Conservation (phyloP, 2,113 vertebrate genomes). For the Pardalotus punctatus region DNA sequence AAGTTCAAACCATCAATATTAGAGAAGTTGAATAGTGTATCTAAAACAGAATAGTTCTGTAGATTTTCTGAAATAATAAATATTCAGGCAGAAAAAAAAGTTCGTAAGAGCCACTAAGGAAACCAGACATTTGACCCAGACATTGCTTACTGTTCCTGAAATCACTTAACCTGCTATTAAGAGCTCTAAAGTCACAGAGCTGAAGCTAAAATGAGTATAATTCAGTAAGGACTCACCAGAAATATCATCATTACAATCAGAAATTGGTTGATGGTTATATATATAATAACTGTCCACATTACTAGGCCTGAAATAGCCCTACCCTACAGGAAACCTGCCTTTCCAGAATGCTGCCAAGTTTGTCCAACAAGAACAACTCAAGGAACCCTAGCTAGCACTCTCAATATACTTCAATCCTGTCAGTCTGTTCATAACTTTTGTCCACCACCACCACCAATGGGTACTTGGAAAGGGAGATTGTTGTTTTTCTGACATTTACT, state of each 20-base stretch:
- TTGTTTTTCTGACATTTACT: neutral
- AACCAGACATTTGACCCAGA: neutral
- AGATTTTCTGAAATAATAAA: neutral
- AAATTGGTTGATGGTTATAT: neutral
- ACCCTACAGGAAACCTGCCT: neutral
- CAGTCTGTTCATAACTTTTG: accelerated
- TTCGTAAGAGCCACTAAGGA: neutral
- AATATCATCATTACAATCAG: neutral
- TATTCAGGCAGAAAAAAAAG: neutral
- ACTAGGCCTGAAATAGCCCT: neutral
- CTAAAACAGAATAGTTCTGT: neutral
- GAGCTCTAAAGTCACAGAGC: neutral
- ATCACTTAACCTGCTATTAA: neutral
- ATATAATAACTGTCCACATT: neutral
- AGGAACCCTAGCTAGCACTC: neutral
- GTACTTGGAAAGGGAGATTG: neutral
- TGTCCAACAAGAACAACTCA: neutral
- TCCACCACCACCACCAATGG: neutral
- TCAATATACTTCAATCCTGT: neutral
- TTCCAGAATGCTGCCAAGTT: neutral
- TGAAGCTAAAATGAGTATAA: neutral
- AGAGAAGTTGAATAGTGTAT: neutral
- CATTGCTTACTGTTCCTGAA: neutral
- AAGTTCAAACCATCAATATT: neutral
- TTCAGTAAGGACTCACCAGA: neutral